Conservation (phyloP, 2,113 vertebrate species). For the Grantiella picta region DNA sequence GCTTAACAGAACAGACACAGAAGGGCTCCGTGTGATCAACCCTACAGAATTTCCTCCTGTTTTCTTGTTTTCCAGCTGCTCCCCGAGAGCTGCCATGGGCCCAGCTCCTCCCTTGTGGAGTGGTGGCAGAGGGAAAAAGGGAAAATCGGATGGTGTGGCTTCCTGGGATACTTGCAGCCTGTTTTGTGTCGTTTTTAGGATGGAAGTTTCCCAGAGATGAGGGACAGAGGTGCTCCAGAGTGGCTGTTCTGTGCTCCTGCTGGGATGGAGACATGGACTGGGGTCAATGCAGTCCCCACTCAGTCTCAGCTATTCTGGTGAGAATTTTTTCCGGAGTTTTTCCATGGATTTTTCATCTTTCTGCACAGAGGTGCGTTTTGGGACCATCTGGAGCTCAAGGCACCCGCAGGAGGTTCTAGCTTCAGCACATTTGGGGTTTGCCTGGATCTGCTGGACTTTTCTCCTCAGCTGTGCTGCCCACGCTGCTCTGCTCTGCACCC, state of each 20-base stretch:
- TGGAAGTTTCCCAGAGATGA: neutral
- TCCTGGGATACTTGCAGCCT: neutral
- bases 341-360: neutral
- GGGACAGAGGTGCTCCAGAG: too few species aligned
- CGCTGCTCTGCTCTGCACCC: neutral
- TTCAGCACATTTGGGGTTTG: neutral
- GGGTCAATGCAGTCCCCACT: neutral
- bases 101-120: neutral
- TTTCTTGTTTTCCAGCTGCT: neutral
- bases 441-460: neutral
- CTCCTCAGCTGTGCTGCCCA: neutral
- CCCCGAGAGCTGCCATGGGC: neutral
- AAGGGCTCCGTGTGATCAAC: neutral
- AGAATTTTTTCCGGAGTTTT: neutral
- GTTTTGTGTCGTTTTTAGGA: neutral
- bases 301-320: too few species aligned
- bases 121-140: neutral
- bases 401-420: neutral
- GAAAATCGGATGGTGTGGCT: neutral
- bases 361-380: neutral
- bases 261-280: accelerated
- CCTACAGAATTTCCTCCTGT: neutral
- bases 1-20: neutral
- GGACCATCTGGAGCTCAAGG: neutral
- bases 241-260: neutral